Evolutionary conservation across 2,888 invertebrate species (phyloP).

Genomic region (Caenorhabditis sp.): DNA sequence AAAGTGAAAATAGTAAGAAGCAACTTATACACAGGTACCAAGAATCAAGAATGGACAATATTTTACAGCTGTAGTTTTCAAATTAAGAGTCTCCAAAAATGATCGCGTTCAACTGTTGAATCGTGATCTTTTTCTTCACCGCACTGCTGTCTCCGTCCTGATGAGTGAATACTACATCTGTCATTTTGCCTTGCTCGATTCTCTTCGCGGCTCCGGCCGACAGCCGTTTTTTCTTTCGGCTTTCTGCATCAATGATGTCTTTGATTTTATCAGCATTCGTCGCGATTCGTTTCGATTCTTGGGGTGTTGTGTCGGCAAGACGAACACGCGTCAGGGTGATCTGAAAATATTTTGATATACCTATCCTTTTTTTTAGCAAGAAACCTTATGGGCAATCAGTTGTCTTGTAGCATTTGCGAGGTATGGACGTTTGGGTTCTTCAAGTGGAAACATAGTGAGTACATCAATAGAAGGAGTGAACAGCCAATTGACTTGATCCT

Average conservation of each 20-base stretch:
- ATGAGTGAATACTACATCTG: slow-evolving; percentile 45
- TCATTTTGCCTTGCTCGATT: slow-evolving; percentile 33
- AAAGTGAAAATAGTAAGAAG: neutral
- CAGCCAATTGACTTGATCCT: slow-evolving; percentile 84
- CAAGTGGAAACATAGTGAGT: slow-evolving; percentile 85
- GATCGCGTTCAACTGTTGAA: slow-evolving; percentile 50
- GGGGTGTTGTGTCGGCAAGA: slow-evolving; percentile 6
- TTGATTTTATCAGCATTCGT: slow-evolving; percentile 62
- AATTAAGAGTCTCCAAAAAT: slow-evolving; percentile 48
- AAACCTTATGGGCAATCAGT: slow-evolving; percentile 87
- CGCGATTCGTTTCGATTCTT: neutral
- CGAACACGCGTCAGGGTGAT: slow-evolving; percentile 54
- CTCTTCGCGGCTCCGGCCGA: slow-evolving; percentile 54
- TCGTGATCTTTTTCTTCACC: slow-evolving; percentile 68
- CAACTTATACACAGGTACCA: neutral
- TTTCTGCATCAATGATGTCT: slow-evolving; percentile 46
- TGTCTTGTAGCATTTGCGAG: slow-evolving; percentile 89
- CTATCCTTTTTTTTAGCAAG: neutral
- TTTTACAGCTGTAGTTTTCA: slow-evolving; percentile 3
- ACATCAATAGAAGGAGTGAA: slow-evolving; percentile 91
- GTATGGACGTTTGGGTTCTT: slow-evolving; percentile 68
- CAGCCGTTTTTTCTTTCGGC: slow-evolving; percentile 47
- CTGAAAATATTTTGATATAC: slow-evolving; percentile 20
- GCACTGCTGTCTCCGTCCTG: slow-evolving; percentile 66
- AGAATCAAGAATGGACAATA: neutral